Conservation (phyloP, 2,113 vertebrate genomes). For the Noturus placidus region DNA sequence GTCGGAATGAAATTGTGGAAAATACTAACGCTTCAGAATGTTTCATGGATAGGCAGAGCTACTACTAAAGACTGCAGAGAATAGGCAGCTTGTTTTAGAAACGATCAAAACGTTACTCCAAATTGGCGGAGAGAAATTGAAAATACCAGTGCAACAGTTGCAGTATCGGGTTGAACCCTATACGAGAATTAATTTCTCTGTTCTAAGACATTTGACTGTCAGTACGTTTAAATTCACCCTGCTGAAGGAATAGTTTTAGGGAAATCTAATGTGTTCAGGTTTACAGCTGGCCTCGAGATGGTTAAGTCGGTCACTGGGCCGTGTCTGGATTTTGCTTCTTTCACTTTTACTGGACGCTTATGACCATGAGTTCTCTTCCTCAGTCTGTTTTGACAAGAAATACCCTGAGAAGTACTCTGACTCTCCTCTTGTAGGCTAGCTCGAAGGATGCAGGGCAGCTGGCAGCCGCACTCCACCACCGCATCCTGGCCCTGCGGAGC, state of each 20-base stretch:
- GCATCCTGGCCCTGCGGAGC: slow-evolving; percentile 90
- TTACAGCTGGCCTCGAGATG: neutral
- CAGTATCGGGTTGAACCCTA: neutral
- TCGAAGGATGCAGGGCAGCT: slow-evolving; percentile 96
- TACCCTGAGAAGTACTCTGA: neutral
- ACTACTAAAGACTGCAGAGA: no score
- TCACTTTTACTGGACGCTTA: neutral
- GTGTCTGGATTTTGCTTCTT: neutral
- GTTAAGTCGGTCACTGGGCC: neutral
- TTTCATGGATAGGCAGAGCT: neutral
- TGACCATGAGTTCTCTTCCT: no score
- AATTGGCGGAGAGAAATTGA: neutral
- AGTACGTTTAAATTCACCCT: neutral
- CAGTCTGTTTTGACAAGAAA: neutral
- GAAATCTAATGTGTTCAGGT: neutral
- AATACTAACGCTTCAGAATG: neutral
- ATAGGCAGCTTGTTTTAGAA: neutral
- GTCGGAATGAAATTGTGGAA: neutral
- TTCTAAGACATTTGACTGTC: neutral
- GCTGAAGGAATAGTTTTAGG: neutral
- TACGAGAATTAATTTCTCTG: neutral
- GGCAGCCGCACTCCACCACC: slow-evolving; percentile 91
- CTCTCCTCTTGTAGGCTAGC: slow-evolving; percentile 77
- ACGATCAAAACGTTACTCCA: neutral
- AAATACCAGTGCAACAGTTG: neutral